Percentiles rank a stretch among this genome's conserved stretches.
Evolutionary conservation across 2,888 invertebrate genomes (phyloP).

Genomic region (Acrocyrtus sp.): DNA sequence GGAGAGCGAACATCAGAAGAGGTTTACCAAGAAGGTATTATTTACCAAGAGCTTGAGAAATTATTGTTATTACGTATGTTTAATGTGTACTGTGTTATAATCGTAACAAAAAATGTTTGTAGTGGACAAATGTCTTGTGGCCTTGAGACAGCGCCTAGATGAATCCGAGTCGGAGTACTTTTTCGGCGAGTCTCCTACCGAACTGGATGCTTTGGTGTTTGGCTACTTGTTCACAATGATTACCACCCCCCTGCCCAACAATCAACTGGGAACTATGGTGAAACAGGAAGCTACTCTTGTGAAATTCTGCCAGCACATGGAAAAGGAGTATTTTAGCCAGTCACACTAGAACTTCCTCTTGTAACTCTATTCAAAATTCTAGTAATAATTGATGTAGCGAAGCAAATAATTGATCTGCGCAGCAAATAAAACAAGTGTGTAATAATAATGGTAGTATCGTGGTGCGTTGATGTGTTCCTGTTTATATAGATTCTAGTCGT

Average conservation of each 20-base stretch:
- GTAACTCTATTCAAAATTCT: background rate
- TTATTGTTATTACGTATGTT: background rate
- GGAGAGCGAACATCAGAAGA: conserved; percentile 80
- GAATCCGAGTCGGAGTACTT: conserved; percentile 82
- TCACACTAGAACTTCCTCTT: conserved; percentile 10
- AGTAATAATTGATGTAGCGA: too few species aligned
- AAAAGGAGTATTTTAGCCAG: conserved; percentile 77
- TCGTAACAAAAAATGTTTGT: conserved; percentile 64
- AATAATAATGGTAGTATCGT: too few species aligned
- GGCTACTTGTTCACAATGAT: conserved; percentile 96
- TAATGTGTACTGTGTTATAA: background rate
- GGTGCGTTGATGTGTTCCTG: too few species aligned
- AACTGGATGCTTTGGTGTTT: conserved; percentile 95
- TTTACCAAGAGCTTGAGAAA: background rate
- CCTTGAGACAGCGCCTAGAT: conserved; percentile 85
- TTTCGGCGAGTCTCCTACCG: conserved; percentile 85
- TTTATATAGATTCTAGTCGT: too few species aligned
- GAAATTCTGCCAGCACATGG: conserved; percentile 84
- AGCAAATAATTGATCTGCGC: too few species aligned
- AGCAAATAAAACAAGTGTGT: too few species aligned
- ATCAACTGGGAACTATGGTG: conserved; percentile 82
- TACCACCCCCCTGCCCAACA: conserved; percentile 84
- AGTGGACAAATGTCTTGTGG: conserved; percentile 87
- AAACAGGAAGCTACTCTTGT: conserved; percentile 80
- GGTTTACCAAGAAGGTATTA: conserved; percentile 68